Conservation (phyloP, 2,797 vertebrate species). For the Syncerus caffer region DNA sequence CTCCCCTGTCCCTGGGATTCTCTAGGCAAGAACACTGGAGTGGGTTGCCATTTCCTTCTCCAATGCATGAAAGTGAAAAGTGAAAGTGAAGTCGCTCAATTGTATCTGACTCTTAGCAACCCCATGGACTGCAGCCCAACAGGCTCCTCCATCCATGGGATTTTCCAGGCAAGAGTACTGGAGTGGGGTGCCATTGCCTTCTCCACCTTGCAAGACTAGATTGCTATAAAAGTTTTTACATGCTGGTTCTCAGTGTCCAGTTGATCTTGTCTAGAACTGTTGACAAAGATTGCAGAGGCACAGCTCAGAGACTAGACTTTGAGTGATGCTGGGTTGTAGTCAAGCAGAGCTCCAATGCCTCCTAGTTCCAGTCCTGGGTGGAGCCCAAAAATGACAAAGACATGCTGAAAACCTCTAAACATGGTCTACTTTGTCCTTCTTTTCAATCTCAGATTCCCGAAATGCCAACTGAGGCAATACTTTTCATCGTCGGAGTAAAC, state of each 20-base stretch:
- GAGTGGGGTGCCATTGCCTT: too few relatives aligned
- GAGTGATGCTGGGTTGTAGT: not conserved
- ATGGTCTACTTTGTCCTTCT: not conserved
- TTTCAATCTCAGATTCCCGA: not conserved
- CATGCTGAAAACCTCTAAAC: not conserved
- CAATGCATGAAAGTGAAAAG: too few relatives aligned
- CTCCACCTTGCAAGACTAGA: too few relatives aligned
- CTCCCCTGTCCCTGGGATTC: too few relatives aligned
- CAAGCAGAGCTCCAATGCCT: not conserved
- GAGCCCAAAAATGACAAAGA: not conserved
- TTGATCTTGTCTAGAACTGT: not conserved
- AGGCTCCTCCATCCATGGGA: too few relatives aligned
- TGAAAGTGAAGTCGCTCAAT: too few relatives aligned
- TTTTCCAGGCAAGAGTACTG: too few relatives aligned
- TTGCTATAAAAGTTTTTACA: not conserved
- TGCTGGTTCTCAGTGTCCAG: not conserved
- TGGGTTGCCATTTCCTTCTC: too few relatives aligned
- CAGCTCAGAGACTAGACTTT: not conserved
- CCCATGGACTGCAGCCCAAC: too few relatives aligned
- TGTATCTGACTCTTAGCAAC: too few relatives aligned
- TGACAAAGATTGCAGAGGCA: not conserved
- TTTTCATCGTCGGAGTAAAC: not conserved
- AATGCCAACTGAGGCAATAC: not conserved
- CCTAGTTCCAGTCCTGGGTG: not conserved
- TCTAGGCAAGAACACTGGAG: too few relatives aligned